These are phyloP conservation scores for Perca fluviatilis DNA, from an alignment of 2,113 vertebrate species.

Conservation along the genomic window DNA sequence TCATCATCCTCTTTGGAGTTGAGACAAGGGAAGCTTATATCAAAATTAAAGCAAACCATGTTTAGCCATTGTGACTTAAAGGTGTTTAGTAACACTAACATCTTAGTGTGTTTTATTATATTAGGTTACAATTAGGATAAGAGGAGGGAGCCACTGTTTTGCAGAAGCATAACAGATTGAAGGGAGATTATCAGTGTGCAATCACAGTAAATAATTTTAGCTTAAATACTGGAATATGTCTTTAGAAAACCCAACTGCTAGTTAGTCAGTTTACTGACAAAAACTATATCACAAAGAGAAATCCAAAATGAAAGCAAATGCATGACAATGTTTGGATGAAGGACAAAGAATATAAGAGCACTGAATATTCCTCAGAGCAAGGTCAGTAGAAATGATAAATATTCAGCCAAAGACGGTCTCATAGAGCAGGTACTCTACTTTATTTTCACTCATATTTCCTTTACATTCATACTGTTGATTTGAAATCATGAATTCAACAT, in stretches of 20 bases:
- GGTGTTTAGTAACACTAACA: no score
- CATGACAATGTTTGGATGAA: background rate
- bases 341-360: background rate
- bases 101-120: no score
- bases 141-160: no score
- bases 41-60: no score
- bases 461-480: background rate
- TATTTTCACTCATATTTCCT: background rate
- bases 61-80: no score
- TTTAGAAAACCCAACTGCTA: background rate
- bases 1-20: no score
- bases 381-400: background rate
- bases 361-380: background rate
- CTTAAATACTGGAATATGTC: background rate
- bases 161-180: no score
- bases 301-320: background rate
- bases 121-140: no score
- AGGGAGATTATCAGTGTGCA: no score
- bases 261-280: background rate
- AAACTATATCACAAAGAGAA: background rate
- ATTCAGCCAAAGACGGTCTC: background rate
- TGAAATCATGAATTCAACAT: background rate
- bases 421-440: background rate
- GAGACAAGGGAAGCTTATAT: no score
- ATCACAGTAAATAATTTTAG: background rate